These are phyloP conservation scores for Lithophane ornitopus DNA, from an alignment of 2,888 invertebrate genomes.

Conservation along the genomic window DNA sequence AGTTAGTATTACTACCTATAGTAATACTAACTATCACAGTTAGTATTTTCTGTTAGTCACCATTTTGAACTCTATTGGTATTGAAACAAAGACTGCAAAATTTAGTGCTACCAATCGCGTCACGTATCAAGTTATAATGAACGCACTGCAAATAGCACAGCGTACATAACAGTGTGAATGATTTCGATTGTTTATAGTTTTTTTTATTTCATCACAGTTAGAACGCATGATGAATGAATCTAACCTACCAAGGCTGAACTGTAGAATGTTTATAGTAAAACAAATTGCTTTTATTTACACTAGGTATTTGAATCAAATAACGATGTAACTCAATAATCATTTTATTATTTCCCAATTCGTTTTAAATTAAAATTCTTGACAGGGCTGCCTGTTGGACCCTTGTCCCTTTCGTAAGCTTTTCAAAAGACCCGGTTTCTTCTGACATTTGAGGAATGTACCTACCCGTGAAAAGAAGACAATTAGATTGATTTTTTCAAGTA, in stretches of 20 bases:
- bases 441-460: slow-evolving; percentile 17
- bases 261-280: slow-evolving; percentile 14
- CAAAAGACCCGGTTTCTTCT: slow-evolving; percentile 21
- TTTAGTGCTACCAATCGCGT: too few species aligned
- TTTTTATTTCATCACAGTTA: slow-evolving; percentile 37
- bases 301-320: neutral
- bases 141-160: neutral
- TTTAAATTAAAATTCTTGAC: slow-evolving; percentile 31
- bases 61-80: too few species aligned
- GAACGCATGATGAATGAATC: slow-evolving; percentile 46
- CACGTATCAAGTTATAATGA: too few species aligned
- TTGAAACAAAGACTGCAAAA: too few species aligned
- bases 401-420: slow-evolving; percentile 17
- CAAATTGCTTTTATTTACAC: slow-evolving; percentile 23
- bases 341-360: slow-evolving; percentile 9
- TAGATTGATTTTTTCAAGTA: neutral
- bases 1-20: too few species aligned
- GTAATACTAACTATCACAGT: too few species aligned
- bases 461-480: neutral
- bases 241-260: slow-evolving; percentile 32
- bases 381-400: slow-evolving; percentile 13
- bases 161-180: slow-evolving; percentile 28
- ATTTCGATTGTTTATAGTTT: slow-evolving; percentile 46
- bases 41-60: too few species aligned
- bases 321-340: slow-evolving; percentile 2